Evolutionary conservation across 2,113 vertebrate species (phyloP), one percentile per base, ranked within the genome.

Genomic region (Tetraodon nigroviridis): DNA sequence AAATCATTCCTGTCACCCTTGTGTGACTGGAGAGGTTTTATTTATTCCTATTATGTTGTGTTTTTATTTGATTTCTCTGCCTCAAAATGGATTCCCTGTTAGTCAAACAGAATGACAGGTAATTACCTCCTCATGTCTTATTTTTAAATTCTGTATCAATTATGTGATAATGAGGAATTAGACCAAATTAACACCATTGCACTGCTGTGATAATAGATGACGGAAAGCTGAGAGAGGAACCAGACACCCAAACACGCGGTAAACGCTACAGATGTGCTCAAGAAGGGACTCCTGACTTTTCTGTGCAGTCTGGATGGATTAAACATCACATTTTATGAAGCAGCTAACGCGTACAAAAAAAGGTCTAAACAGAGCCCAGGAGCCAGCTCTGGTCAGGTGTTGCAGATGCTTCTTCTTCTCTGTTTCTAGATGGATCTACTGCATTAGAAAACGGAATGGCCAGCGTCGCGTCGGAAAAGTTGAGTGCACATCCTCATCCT

Each of bases 131-230:
- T 57, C 57, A 64, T 61, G 58, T 72, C 73, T 78, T 69, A 71
- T 54, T 54, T 58, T 73, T 76, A 71, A 83, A 86, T 85, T 72
- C 78, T 24, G 12, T 72, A 83, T 83, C 72, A 79, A 79, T 86
- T 79, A 82, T 60, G 63, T 58, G 72, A 79, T 86, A 81, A 84
- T 80, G 67, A 79, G 74, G 64, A 69, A 74, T 83, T 72, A 69
- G 70, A 49, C 8, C 71, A 53, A 19, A 16, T 69, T 68, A 53
- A 55, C 51, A 69, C 32, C 32, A 37, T 37, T 37, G 8, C 32
- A 11, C 32, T 37, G 32, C 32, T 49, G 44, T 66, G 51, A 14
- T 49, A 63, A 56, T 13, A 17, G 41, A 65, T 18, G 24, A 78
- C 65, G 51, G 32, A 37, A 45, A 37, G 45, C 18, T 64, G 61